Base-by-base conservation (phyloP, 2,888 invertebrate genomes). In the Zygogramma bicolorata region DNA sequence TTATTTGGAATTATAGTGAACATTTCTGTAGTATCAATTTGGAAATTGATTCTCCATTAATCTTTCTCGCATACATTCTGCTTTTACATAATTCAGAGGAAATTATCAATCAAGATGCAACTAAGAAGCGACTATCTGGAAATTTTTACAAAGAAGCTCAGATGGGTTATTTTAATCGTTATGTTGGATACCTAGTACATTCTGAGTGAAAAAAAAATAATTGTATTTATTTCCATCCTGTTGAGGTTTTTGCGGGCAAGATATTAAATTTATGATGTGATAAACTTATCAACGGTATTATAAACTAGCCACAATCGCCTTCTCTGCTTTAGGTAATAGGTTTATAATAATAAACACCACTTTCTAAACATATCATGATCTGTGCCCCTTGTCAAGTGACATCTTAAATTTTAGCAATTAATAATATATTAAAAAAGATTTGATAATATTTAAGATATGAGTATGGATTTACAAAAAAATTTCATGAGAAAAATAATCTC, bases 321-420 rank as follows among this genome's bases (percentile, higher is more conserved):
- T 88, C 88, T 88, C 87, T 88, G 87, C 88, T 88, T 88, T 88
- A 88, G 88, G 85, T 85, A 86, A 86, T 87, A 87, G 86, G 86
- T 85, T 86, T 85, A 88, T 88, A 83, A 77, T 77, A 89, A 90
- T 90, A 91, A 91, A 91, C 90, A 89, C 91, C 91, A 91, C 90
- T 90, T 90, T 92, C 92, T 91, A 92, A 92, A 92, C 92, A 92
- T 92, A 92, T 92, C 92, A 92, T 89, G 91, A 90, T 91, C 91
- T 92, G 92, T 92, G 92, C 92, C 92, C 92, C 92, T 91, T 91
- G 91, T 90, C 91, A 88, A 88, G 88, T 88, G 88, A 88, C 88
- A 87, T 88, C 88, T 88, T 88, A 88, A 88, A 88, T 86, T 86
- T 86, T 87, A 87, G 85, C 83, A 85, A 86, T 85, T 87, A 85